Conservation (phyloP, 2,888 invertebrate genomes). For the Drosophila monieri region DNA sequence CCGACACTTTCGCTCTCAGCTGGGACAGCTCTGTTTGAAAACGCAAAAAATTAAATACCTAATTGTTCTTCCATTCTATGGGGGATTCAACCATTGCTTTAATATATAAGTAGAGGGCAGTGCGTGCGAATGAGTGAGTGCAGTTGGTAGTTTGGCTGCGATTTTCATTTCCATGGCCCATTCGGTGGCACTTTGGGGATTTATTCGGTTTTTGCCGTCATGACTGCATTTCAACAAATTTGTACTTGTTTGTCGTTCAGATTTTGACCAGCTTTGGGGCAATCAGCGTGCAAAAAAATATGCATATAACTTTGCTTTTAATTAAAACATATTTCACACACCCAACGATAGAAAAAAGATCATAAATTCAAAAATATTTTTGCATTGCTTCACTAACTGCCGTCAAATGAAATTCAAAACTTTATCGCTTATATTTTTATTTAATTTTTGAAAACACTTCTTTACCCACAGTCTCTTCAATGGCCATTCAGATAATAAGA, state of each 20-base stretch:
- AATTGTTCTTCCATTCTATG: constrained; percentile 55
- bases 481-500: constrained; percentile 57
- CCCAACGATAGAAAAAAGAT: constrained; percentile 6
- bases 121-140: constrained; percentile 17
- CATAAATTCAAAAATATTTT: constrained; percentile 26
- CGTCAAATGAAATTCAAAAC: constrained; percentile 58
- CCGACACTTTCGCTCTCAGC: constrained; percentile 8
- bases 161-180: constrained; percentile 32
- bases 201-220: constrained; percentile 30
- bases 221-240: constrained; percentile 43
- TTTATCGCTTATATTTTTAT: constrained; percentile 22
- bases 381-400: constrained; percentile 33
- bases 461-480: constrained; percentile 15
- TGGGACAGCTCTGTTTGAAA: constrained; percentile 54
- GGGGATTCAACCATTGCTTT: constrained; percentile 48
- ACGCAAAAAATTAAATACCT: constrained; percentile 71
- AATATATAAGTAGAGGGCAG: constrained; percentile 12
- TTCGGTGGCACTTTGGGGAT: constrained; percentile 39
- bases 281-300: constrained; percentile 43
- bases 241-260: constrained; percentile 62
- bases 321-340: constrained; percentile 71
- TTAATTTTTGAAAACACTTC: background rate
- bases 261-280: constrained; percentile 55
- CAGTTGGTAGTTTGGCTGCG: constrained; percentile 40
- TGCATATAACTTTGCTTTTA: constrained; percentile 64